Evolutionary conservation across 2,797 vertebrate species (phyloP).

Genomic region (Sebastes itinus): DNA sequence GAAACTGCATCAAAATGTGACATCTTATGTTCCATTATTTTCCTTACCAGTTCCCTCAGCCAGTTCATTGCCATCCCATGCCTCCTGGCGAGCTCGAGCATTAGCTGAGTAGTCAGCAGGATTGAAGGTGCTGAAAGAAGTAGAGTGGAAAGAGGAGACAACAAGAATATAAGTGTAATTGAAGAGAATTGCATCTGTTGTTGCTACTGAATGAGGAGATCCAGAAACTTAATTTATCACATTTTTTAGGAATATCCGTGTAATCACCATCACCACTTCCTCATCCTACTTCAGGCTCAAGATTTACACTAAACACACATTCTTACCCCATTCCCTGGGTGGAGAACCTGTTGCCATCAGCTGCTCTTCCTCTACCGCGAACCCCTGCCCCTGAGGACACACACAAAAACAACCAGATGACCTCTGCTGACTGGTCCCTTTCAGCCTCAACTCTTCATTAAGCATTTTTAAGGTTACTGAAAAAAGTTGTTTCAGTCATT

Average conservation of each 20-base stretch:
- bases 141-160: background rate
- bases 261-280: constrained; percentile 53
- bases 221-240: constrained; percentile 39
- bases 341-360: constrained; percentile 90
- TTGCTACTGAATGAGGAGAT: constrained; percentile 13
- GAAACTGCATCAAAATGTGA: background rate
- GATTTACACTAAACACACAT: background rate
- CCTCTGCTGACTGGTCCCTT: background rate
- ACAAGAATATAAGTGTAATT: background rate
- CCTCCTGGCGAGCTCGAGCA: constrained; percentile 85
- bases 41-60: constrained; percentile 87
- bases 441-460: background rate
- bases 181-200: background rate
- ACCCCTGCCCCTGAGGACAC: constrained; percentile 82
- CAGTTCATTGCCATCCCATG: constrained; percentile 86
- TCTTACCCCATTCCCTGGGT: constrained; percentile 96
- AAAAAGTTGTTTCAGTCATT: background rate
- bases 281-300: background rate
- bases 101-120: constrained; percentile 89
- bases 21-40: background rate
- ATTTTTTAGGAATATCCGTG: constrained; percentile 52
- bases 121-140: constrained; percentile 89
- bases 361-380: constrained; percentile 91
- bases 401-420: constrained; percentile 38
- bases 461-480: background rate